Evolutionary conservation across 2,113 vertebrate genomes (phyloP), one percentile per base, ranked within the genome.

Genomic region (Silurus glanis): DNA sequence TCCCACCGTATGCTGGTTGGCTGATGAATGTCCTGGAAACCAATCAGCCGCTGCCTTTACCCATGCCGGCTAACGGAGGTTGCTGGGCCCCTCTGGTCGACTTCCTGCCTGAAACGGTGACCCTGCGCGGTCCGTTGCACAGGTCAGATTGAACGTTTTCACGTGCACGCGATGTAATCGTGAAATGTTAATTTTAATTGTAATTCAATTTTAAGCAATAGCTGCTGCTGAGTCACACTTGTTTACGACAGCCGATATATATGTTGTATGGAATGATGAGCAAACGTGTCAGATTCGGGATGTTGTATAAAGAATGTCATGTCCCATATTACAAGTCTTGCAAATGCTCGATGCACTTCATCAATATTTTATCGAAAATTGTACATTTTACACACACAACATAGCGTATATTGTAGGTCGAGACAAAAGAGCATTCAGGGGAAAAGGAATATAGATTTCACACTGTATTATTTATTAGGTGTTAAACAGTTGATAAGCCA

Each of bases 81-180:
- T 99, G 97, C 86, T 99, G 98, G 98, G 98, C 98, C 9, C 98
- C 98, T 0, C 95, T 99, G 89, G 97, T 99, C 19, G 98, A 99
- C 92, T 99, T 97, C 89, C 95, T 99, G 62, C 98, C 98, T 25
- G 98, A 99, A 92, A 99, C 98, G 55, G 96, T 99, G 92, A 97
- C 97, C 3, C 97, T 97, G 0, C 94, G 97, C 55, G 97, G 97
- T 59, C 98, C 98, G 0, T 96, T 99, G 82, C 97, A 99, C 37
- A 96, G 98, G 98, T 90, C 45, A 75, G 80, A 45, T 14, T 69
- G 53, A 23, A 19, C 45, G 55, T 74, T 74, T 74, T 74, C 45
- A 23, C 23, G 45, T 21, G 0, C 16, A 28, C 64, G 5, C 13
- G 37, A 3, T 2, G 4, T 12, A 9, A 9, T 76, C 49, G 53